Evolutionary conservation across 2,113 vertebrate genomes (phyloP), one percentile per base, ranked within the genome.

Genomic region (Varanus komodoensis): DNA sequence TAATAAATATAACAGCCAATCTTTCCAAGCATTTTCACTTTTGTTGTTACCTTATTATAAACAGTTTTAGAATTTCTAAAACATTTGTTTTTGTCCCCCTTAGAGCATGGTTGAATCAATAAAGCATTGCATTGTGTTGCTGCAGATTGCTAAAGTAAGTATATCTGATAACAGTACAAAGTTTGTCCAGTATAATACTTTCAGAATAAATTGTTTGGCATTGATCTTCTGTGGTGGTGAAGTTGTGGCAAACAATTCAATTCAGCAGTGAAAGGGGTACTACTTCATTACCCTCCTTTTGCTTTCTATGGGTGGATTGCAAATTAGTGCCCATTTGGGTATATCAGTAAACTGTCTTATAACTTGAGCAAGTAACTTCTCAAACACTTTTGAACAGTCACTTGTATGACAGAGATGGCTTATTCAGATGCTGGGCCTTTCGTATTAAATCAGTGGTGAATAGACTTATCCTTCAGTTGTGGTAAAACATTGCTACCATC

Each of bases 71-170:
- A 48, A 86, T 94, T 91, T 8, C 21, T 89, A 89, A 90, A 64
- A 68, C 4, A 8, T 87, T 73, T 96, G 77, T 92, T 94, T 84
- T 92, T 89, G 97, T 95, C 96, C 95, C 96, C 93, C 90, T 86
- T 97, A 99, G 99, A 99, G 98, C 98, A 99, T 99, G 99, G 98
- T 99, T 98, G 99, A 99, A 95, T 99, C 99, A 97, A 99, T 99
- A 98, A 99, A 99, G 97, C 99, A 99, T 97, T 99, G 99, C 97
- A 99, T 99, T 96, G 99, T 99, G 95, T 98, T 99, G 95, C 98
- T 99, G 95, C 99, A 99, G 96, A 99, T 99, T 95, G 99, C 99
- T 97, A 99, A 99, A 98, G 99, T 99, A 98, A 99, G 97, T 97
- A 95, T 19, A 54, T 91, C 14, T 91, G 44, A 29, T 74, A 71